Evolutionary conservation across 2,888 invertebrate genomes (phyloP), one percentile per base, ranked within the genome.

Genomic region (Drosophila birchii): DNA sequence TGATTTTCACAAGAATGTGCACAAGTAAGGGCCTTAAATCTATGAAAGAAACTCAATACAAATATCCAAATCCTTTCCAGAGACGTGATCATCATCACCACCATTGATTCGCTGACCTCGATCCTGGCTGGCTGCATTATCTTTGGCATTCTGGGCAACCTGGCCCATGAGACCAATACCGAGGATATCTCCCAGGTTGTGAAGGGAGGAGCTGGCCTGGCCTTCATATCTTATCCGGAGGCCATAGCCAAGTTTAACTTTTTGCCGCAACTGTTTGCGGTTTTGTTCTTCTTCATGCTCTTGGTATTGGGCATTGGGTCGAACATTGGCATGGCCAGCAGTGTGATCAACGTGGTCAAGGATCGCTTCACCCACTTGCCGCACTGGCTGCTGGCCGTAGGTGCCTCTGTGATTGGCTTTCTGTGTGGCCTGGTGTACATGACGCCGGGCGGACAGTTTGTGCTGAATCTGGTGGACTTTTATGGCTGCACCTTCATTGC

Each of bases 81-180:
- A 81, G 97, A 97, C 88, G 95, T 96, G 0, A 94, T 96, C 92
- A 96, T 97, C 55, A 96, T 97, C 9, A 96, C 97, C 1, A 94
- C 96, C 3, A 92, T 97, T 81, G 97, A 97, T 88, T 97, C 97
- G 0, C 94, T 96, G 63, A 97, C 97, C 0, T 97, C 96, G 76
- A 92, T 97, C 14, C 92, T 97, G 60, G 96, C 97, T 0, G 97
- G 97, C 1, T 94, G 95, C 77, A 97, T 97, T 2, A 97, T 97
- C 75, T 97, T 97, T 89, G 96, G 96, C 5, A 96, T 97, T 73
- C 93, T 97, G 20, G 97, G 97, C 0, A 96, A 97, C 91, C 91
- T 97, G 80, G 96, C 97, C 0, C 92, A 95, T 80, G 95, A 95
- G 85, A 93, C 94, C 49, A 93, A 94, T 0, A 92, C 92, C 7